phyloP scores from a whole-genome alignment of 2,888 invertebrate species.

The Mimas tiliae region DNA sequence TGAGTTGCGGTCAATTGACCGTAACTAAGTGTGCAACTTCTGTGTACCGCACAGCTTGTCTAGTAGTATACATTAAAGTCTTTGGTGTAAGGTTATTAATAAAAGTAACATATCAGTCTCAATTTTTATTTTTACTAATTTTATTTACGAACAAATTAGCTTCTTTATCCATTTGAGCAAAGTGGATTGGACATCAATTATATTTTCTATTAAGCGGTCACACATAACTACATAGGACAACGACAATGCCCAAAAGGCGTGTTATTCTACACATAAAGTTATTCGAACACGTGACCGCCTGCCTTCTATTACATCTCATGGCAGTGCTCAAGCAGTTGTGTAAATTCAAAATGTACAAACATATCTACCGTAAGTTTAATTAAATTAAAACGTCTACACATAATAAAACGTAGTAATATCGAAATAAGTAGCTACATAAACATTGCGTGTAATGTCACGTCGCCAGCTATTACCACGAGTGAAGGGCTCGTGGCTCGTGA shows the following conservation, averaged over 20 bases:
- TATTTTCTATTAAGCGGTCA: slow-evolving; percentile 17
- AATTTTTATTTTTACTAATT: slow-evolving; percentile 66
- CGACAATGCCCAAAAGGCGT: neutral
- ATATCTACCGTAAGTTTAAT: slow-evolving; percentile 27
- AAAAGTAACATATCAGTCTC: slow-evolving; percentile 70
- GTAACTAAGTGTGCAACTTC: no score
- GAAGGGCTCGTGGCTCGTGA: neutral
- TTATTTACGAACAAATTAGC: slow-evolving; percentile 48
- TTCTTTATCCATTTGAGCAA: slow-evolving; percentile 63
- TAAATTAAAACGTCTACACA: slow-evolving; percentile 13
- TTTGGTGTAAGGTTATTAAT: slow-evolving; percentile 36
- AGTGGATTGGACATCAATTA: slow-evolving; percentile 43
- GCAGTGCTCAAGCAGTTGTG: slow-evolving; percentile 50
- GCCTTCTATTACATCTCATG: slow-evolving; percentile 32
- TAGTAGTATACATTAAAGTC: no score
- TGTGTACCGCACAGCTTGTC: no score
- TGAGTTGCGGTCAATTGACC: no score
- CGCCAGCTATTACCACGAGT: neutral
- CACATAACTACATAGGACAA: slow-evolving; percentile 15
- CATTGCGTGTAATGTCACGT: neutral
- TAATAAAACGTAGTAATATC: slow-evolving; percentile 7
- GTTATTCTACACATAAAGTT: neutral
- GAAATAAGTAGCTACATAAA: neutral
- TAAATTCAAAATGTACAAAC: slow-evolving; percentile 40
- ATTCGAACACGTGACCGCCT: slow-evolving; percentile 9